Base-by-base conservation (phyloP, 1,140 invertebrate genomes). In the Ganaspis sp. region DNA sequence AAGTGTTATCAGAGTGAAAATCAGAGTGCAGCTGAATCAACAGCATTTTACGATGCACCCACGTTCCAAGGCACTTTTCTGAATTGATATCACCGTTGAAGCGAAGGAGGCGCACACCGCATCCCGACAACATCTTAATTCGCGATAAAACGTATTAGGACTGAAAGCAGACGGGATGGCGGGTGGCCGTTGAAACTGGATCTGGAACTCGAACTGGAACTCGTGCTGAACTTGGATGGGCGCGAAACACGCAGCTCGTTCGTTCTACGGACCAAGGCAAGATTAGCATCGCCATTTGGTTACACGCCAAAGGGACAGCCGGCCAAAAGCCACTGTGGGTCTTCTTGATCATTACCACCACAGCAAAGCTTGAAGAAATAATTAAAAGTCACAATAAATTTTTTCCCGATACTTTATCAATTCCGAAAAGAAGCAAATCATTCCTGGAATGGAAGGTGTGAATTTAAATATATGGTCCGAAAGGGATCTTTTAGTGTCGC, bases 61-160 rank as follows among this genome's bases (percentile, higher is more conserved):
- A 64, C 58, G 11, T 69, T 70, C 42, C 21, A 12, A 49, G 75
- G 42, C 78, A 78, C 73, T 76, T 73, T 58, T 58, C 69, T 45
- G 73, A 79, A 76, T 81, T 74, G 74, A 53, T 72, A 75, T 9
- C 17, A 73, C 29, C 78, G 78, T 69, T 84, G 79, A 73, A 78
- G 73, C 70, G 85, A 85, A 85, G 76, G 70, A 79, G 77, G 80
- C 76, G 74, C 80, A 78, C 54, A 58, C 75, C 73, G 49, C 79
- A 83, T 78, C 80, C 83, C 77, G 84, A 84, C 86, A 85, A 88
- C 86, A 88, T 88, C 87, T 88, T 88, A 88, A 88, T 88, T 88
- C 87, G 87, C 84, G 87, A 88, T 88, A 88, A 88, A 88, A 87
- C 82, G 80, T 87, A 88, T 88, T 88, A 87, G 80, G 84, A 85